These are phyloP conservation scores for Enteromius unitaeniatus DNA, from an alignment of 2,797 vertebrate species.

Conservation along the genomic window DNA sequence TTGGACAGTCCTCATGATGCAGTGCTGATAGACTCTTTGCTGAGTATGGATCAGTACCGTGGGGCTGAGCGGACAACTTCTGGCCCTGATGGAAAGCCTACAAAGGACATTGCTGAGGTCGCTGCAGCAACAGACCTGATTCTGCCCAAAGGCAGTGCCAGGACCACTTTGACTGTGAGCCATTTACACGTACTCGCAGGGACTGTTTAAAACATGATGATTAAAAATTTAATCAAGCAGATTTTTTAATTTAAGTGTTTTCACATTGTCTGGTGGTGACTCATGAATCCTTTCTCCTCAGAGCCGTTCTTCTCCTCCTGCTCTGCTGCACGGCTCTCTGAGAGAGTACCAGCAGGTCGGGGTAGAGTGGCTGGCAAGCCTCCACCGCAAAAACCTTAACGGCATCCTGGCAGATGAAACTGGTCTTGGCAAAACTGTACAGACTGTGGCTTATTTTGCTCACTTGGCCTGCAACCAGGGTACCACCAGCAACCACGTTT, in stretches of 20 bases:
- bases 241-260: not conserved
- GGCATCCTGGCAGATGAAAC: slow-evolving; percentile 92
- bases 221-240: not conserved
- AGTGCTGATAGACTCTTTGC: slow-evolving; percentile 89
- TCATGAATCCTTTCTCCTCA: slow-evolving; percentile 49
- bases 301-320: slow-evolving; percentile 74
- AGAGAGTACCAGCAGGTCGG: slow-evolving; percentile 93
- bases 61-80: slow-evolving; percentile 77
- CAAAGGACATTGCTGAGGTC: slow-evolving; percentile 88
- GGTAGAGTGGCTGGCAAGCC: slow-evolving; percentile 89
- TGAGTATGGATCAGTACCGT: slow-evolving; percentile 88
- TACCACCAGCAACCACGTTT: slow-evolving; percentile 55
- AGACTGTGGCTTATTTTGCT: slow-evolving; percentile 91
- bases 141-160: slow-evolving; percentile 88
- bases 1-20: slow-evolving; percentile 78
- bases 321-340: slow-evolving; percentile 85
- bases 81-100: slow-evolving; percentile 76
- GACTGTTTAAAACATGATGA: not conserved
- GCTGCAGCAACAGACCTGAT: slow-evolving; percentile 88
- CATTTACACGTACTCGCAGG: not conserved
- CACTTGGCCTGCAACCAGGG: slow-evolving; percentile 90
- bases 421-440: slow-evolving; percentile 91
- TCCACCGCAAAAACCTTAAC: slow-evolving; percentile 89
- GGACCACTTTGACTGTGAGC: slow-evolving; percentile 78
- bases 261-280: not conserved